phyloP scores from a whole-genome alignment of 2,113 vertebrate species.

The Pseudopipra pipra region DNA sequence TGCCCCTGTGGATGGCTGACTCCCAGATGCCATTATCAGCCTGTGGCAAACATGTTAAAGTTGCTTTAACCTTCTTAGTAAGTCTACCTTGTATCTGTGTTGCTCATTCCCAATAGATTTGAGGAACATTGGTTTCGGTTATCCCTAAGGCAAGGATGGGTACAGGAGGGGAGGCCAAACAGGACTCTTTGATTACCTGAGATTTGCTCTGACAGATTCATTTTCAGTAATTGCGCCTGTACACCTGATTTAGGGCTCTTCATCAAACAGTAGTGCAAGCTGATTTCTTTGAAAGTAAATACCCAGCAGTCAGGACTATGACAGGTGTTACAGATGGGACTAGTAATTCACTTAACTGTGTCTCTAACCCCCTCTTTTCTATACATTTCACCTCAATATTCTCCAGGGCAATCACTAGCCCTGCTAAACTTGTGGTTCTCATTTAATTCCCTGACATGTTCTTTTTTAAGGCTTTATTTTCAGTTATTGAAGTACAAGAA shows the following conservation, averaged over 20 bases:
- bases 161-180: background rate
- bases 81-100: background rate
- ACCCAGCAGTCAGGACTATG: background rate
- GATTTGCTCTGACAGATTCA: constrained; percentile 13
- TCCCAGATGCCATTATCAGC: background rate
- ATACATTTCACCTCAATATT: constrained; percentile 13
- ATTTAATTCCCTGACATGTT: constrained; percentile 58
- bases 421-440: constrained; percentile 30
- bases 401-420: constrained; percentile 31
- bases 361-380: background rate
- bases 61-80: background rate
- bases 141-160: background rate
- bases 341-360: constrained; percentile 32
- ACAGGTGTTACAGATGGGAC: background rate
- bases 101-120: background rate
- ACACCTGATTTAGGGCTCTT: constrained; percentile 12
- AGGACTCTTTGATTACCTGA: background rate
- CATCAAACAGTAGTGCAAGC: background rate
- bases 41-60: background rate
- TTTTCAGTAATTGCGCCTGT: constrained; percentile 25
- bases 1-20: background rate
- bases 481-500: constrained; percentile 26
- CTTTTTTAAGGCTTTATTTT: constrained; percentile 53
- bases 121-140: background rate
- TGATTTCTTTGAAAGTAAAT: constrained; percentile 40